These are phyloP conservation scores for Liodrosophila aerea DNA, from an alignment of 2,888 invertebrate genomes.

Conservation along the genomic window DNA sequence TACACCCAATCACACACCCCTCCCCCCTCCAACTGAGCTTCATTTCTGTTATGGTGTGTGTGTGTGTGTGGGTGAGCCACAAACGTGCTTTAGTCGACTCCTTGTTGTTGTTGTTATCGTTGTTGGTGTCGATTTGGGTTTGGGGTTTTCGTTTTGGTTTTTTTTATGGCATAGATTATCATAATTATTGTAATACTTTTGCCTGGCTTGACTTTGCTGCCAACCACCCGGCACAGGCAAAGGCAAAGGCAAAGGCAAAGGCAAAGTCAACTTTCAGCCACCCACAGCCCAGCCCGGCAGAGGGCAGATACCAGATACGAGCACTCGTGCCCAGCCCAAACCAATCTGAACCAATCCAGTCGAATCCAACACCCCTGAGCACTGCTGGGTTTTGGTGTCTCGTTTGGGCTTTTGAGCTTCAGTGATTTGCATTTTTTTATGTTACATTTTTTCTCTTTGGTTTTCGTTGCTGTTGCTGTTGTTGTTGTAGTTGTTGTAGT, in stretches of 20 bases:
- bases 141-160: constrained; percentile 30
- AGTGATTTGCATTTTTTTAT: constrained; percentile 68
- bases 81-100: constrained; percentile 50
- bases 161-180: constrained; percentile 78
- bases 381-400: constrained; percentile 33
- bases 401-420: constrained; percentile 67
- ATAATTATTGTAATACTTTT: constrained; percentile 79
- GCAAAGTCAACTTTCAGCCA: too few relatives aligned
- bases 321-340: neutral
- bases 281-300: neutral
- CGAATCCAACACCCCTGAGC: constrained; percentile 30
- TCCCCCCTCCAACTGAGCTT: neutral
- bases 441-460: constrained; percentile 8
- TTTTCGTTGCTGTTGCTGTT: constrained; percentile 3
- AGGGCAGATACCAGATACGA: neutral
- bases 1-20: constrained; percentile 13
- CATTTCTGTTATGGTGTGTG: constrained; percentile 8
- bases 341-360: constrained; percentile 33
- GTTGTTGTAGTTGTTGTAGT: constrained; percentile 12
- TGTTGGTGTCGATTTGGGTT: constrained; percentile 53
- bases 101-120: constrained; percentile 18
- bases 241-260: too few relatives aligned
- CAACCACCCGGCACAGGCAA: constrained; percentile 54
- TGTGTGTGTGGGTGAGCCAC: constrained; percentile 45
- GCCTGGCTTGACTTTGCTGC: constrained; percentile 64